phyloP scores from a whole-genome alignment of 2,113 vertebrate genomes.

The Microcebus tavaratra region DNA sequence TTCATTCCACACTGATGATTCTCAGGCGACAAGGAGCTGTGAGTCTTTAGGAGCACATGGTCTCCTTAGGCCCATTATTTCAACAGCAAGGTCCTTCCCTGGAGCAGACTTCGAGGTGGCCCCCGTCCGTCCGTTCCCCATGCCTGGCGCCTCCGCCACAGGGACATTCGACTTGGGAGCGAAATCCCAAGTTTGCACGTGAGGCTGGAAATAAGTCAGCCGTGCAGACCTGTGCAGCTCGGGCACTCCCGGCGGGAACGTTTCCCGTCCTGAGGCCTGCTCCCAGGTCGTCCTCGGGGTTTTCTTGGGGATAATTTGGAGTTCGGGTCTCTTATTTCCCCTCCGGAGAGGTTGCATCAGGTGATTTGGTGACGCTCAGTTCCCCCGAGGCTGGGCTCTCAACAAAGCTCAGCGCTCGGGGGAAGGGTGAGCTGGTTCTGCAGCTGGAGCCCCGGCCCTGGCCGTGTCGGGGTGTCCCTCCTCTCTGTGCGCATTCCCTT shows the following conservation, averaged over 20 bases:
- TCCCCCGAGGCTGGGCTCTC: neutral
- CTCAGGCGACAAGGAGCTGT: neutral
- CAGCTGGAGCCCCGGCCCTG: accelerated
- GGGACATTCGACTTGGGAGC: neutral
- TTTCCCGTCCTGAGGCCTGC: neutral
- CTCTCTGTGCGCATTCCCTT: neutral
- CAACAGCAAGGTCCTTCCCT: neutral
- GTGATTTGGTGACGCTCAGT: neutral
- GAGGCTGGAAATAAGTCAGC: accelerated
- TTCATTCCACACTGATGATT: neutral
- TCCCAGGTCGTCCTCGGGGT: neutral
- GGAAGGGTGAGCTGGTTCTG: accelerated
- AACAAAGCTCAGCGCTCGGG: accelerated
- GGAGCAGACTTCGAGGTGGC: neutral
- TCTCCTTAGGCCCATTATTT: neutral
- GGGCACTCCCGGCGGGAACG: neutral
- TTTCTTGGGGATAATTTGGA: conserved; percentile 53
- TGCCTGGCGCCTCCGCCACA: accelerated
- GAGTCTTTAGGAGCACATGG: accelerated
- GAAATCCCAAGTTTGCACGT: accelerated
- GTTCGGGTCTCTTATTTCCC: neutral
- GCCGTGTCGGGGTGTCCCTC: neutral
- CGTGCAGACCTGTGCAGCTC: neutral
- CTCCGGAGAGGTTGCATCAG: conserved; percentile 55
- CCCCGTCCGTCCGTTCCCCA: accelerated